Evolutionary conservation across 53 echinoderm and acorn worm genomes (phyloP), one percentile per base, ranked within the genome.

Genomic region (Henricia sp.): DNA sequence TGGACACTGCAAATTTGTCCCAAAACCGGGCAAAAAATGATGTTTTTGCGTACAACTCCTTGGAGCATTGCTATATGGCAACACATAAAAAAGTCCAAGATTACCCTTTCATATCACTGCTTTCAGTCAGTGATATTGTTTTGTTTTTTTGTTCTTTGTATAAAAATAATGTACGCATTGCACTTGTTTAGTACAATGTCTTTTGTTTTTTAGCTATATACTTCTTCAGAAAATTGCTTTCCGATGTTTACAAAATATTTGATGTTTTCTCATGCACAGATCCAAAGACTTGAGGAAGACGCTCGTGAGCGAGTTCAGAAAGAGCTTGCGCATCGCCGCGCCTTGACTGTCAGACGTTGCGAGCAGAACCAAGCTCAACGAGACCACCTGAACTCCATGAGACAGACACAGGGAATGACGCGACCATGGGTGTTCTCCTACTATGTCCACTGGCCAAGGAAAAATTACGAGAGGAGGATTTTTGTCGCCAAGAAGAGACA

Each of bases 361-460:
- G 96, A 96, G 35, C 67, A 48, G 6, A 96, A 96, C 85, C 68
- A 84, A 19, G 90, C 87, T 37, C 94, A 85, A 48, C 82, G 88
- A 12, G 83, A 76, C 30, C 96, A 96, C 50, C 77, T 94, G 24
- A 94, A 96, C 41, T 74, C 90, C 20, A 56, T 96, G 62, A 78
- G 96, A 28, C 84, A 90, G 36, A 92, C 94, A 0, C 96, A 96
- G 63, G 96, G 96, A 23, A 94, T 94, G 92, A 96, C 96, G 2
- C 77, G 87, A 0, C 96, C 96, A 1, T 96, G 96, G 96, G 86
- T 86, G 13, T 96, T 92, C 70, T 92, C 92, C 14, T 96, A 96
- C 89, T 96, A 96, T 62, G 91, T 96, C 6, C 96, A 93, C 57
- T 94, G 96, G 96, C 91, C 91, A 16, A 87, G 92, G 74, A 90